These are phyloP conservation scores for Botrylloides violaceus DNA, from an alignment of 23 tunicate species.

Conservation along the genomic window DNA sequence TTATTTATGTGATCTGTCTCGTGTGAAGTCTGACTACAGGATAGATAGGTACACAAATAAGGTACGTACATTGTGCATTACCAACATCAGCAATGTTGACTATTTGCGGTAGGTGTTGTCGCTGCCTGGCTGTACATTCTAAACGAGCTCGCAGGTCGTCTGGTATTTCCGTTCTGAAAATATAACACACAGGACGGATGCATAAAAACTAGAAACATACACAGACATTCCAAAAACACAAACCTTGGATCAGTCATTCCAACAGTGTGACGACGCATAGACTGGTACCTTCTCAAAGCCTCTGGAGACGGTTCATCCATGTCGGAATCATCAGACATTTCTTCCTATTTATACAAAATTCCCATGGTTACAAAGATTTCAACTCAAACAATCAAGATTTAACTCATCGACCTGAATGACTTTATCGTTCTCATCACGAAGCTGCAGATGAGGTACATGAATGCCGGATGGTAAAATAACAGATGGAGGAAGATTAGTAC, in stretches of 20 bases:
- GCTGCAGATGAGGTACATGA: slow-evolving; percentile 68
- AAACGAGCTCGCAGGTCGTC: slow-evolving; percentile 21
- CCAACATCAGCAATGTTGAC: background rate
- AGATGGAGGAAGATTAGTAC: slow-evolving; percentile 17
- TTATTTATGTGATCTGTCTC: no score
- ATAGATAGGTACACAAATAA: no score
- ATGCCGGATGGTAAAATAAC: slow-evolving; percentile 28
- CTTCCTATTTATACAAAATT: no score
- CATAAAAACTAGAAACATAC: background rate
- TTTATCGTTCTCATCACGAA: slow-evolving; percentile 62
- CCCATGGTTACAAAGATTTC: no score
- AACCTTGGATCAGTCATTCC: slow-evolving; percentile 56
- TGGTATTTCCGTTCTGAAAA: slow-evolving; percentile 18
- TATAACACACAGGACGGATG: background rate
- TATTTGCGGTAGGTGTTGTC: slow-evolving; percentile 11
- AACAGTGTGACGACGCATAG: slow-evolving; percentile 85
- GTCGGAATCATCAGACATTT: slow-evolving; percentile 73
- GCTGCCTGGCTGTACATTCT: slow-evolving; percentile 12
- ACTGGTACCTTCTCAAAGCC: slow-evolving; percentile 69
- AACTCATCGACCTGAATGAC: slow-evolving; percentile 24
- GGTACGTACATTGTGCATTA: slow-evolving; percentile 13
- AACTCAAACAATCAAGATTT: background rate
- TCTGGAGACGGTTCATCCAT: slow-evolving; percentile 89
- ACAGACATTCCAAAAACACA: background rate
- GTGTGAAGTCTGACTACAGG: no score